These are phyloP conservation scores for Pteropus rufus DNA, from an alignment of 2,797 vertebrate genomes.

Conservation along the genomic window DNA sequence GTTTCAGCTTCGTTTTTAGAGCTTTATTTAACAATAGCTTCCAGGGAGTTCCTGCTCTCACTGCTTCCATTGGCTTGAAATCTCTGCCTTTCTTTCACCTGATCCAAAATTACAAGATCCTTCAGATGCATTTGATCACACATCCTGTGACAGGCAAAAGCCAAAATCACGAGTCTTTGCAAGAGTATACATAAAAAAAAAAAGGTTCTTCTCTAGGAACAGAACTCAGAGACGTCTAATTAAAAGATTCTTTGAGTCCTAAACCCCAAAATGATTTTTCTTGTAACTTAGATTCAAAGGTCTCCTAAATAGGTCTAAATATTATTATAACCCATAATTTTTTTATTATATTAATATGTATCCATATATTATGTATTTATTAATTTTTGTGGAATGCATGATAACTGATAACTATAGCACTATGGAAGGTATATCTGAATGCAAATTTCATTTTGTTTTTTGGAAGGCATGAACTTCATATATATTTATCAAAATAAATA, in stretches of 20 bases:
- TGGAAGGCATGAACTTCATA: neutral
- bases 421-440: neutral
- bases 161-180: neutral
- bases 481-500: neutral
- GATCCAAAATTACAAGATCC: neutral
- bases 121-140: neutral
- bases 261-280: neutral
- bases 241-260: neutral
- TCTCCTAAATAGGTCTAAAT: neutral
- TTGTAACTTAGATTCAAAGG: neutral
- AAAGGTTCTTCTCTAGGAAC: neutral
- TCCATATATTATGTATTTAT: neutral
- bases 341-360: neutral
- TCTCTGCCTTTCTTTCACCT: neutral
- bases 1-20: neutral
- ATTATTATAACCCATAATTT: neutral
- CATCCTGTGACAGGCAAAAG: neutral
- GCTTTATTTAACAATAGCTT: neutral
- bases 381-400: neutral
- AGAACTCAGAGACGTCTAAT: neutral
- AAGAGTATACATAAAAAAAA: neutral
- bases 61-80: neutral
- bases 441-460: neutral
- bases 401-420: neutral
- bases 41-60: neutral